A percentile compares a stretch with the other conserved stretches of the same genome.
phyloP scores from a whole-genome alignment of 2,113 vertebrate species.

The Semnornis frantzii region DNA sequence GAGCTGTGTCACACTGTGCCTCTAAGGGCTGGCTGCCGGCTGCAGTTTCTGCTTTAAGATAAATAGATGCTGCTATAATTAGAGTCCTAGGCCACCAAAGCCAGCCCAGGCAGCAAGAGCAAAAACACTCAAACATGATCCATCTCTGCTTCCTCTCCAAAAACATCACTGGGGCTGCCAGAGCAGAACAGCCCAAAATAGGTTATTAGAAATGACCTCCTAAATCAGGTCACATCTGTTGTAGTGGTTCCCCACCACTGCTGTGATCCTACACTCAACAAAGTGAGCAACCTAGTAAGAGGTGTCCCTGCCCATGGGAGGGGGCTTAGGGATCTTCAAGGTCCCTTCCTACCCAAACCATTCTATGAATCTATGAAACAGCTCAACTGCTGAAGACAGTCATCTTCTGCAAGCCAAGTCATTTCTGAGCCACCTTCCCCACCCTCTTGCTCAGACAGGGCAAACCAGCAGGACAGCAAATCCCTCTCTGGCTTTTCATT shows the following conservation, averaged over 20 bases:
- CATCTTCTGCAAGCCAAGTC: not conserved
- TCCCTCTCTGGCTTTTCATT: not conserved
- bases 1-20: not conserved
- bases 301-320: too few relatives aligned
- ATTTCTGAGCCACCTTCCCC: not conserved
- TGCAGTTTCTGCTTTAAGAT: not conserved
- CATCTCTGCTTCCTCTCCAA: conserved; percentile 9
- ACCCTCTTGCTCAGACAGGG: not conserved
- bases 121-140: not conserved
- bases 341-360: too few relatives aligned
- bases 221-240: not conserved
- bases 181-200: conserved; percentile 19
- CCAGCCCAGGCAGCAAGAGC: not conserved
- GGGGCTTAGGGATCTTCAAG: too few relatives aligned
- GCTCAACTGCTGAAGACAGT: not conserved
- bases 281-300: too few relatives aligned
- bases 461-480: not conserved
- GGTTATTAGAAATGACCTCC: not conserved
- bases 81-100: not conserved
- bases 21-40: not conserved
- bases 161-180: not conserved
- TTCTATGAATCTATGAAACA: too few relatives aligned
- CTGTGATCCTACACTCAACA: not conserved
- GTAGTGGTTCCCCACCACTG: not conserved
- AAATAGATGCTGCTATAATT: conserved; percentile 46